Base-by-base conservation (phyloP, 2,888 invertebrate genomes). In the Notodonta dromedarius region DNA sequence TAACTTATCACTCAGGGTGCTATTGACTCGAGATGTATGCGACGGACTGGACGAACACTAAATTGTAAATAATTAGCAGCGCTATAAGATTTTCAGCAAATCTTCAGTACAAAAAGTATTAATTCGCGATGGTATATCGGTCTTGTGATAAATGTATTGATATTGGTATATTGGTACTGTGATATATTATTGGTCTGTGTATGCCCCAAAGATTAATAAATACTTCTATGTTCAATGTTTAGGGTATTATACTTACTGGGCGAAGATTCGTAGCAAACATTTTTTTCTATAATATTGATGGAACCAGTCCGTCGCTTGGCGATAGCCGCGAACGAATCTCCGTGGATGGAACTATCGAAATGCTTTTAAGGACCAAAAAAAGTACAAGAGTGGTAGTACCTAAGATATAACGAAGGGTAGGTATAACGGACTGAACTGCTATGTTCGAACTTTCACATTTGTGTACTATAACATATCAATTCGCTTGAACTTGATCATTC, bases 1-100 rank as follows among this genome's bases (percentile, higher is more conserved):
- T 69, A 73, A 78, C 76, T 74, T 77, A 74, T 74, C 67, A 76
- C 70, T 71, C 86, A 86, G 90, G 90, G 90, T 91, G 90, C 89
- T 91, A 89, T 86, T 85, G 78, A 68, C 65, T 70, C 62, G 63
- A 62, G 56, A 65, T 61, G 57, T 35, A 54, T 57, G 60, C 63
- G 66, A 61, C 57, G 59, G 62, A 60, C 53, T n/a, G 11, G n/a
- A 35, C 35, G 35, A 35, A 35, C 35, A 7, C 35, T 35, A 35
- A 35, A 35, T 35, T 35, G 35, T 7, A 35, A 0, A 35, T 5
- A 35, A 35, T 35, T 2, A 24, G 24, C 24, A 24, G 24, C 24
- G 24, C 24, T 24, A 24, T 24, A 35, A 35, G 35, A 5, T 35
- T 35, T 35, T 35, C 35, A 35, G 2, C 7, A 35, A 35, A 35